Evolutionary conservation across 2,888 invertebrate species (phyloP), one percentile per base, ranked within the genome.

Genomic region (Hydriomena furcata): DNA sequence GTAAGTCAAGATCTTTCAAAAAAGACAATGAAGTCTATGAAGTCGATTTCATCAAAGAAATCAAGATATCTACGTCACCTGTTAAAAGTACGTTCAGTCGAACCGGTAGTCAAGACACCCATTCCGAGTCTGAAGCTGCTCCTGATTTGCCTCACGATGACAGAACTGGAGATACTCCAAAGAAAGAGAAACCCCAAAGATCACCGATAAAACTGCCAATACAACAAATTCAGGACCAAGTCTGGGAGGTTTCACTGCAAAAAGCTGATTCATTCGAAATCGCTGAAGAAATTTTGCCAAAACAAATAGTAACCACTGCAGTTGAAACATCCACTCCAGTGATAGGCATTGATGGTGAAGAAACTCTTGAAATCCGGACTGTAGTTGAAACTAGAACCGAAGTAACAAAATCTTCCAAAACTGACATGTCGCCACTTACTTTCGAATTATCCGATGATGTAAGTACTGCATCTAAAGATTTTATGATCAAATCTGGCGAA

Each of bases 21-120:
- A 87, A 88, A 70, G 86, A 87, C 42, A 72, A 88, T 60, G 83
- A 91, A 71, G 81, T 88, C 5, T 91, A 91, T 55, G 91, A 91
- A 76, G 90, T 91, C 0, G 84, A 87, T 60, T 91, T 91, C 47
- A 91, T 91, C 20, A 91, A 91, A 62, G 91, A 91, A 82, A 91
- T 91, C n/a, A 91, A 86, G 66, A 69, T 91, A 1, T 91, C 91
- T 0, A 89, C 91, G 0, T 91, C 91, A 20, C 91, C 90, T 5
- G 78, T 91, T 1, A 90, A 89, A 50, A 88, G 87, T 60, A 77
- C 87, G 3, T 91, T 91, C 60, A 92, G 91, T 66, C 79, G 90
- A 41, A 91, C 91, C 40, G 91, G 91, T 40, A 91, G 91, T 69
- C 91, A 91, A 72, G 92, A 92, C 56, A 91, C 91, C 11, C 91